These are phyloP conservation scores for Phodopus roborovskii DNA, from an alignment of 2,113 vertebrate genomes.

Conservation along the genomic window DNA sequence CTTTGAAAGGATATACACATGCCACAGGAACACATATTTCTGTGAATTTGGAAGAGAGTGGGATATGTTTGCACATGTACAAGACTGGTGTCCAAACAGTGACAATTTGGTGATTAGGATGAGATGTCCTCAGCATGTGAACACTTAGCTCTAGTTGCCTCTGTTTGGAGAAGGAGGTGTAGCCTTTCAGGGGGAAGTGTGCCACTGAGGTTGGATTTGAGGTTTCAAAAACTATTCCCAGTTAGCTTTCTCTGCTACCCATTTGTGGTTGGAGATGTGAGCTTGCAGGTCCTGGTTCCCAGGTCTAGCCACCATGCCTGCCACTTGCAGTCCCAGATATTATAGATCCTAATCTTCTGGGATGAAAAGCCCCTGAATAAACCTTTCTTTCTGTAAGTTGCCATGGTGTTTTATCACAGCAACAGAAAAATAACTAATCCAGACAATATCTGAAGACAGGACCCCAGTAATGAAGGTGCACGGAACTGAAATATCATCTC, in stretches of 20 bases:
- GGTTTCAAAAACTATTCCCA: background rate
- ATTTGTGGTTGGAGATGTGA: background rate
- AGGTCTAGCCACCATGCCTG: background rate
- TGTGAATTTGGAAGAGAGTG: background rate
- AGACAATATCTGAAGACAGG: background rate
- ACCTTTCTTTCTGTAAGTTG: background rate
- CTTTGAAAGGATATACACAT: background rate
- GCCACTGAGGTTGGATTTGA: background rate
- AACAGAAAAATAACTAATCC: background rate
- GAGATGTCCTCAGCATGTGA: background rate
- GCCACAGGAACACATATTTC: background rate
- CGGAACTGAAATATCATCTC: background rate
- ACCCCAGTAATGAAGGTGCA: too few relatives aligned
- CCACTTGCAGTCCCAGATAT: background rate
- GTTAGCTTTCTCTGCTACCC: background rate
- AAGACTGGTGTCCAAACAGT: background rate
- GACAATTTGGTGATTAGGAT: background rate
- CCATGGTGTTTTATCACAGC: background rate
- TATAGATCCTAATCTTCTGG: background rate
- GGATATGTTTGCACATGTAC: background rate
- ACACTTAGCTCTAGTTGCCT: background rate
- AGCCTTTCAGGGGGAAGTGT: background rate
- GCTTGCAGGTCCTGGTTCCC: background rate
- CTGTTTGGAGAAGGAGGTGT: background rate
- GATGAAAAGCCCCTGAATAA: background rate